A percentile compares a stretch with the other conserved stretches of the same genome.
Evolutionary conservation across 2,797 vertebrate species (phyloP).

Genomic region (Lycodopsis pacificus): DNA sequence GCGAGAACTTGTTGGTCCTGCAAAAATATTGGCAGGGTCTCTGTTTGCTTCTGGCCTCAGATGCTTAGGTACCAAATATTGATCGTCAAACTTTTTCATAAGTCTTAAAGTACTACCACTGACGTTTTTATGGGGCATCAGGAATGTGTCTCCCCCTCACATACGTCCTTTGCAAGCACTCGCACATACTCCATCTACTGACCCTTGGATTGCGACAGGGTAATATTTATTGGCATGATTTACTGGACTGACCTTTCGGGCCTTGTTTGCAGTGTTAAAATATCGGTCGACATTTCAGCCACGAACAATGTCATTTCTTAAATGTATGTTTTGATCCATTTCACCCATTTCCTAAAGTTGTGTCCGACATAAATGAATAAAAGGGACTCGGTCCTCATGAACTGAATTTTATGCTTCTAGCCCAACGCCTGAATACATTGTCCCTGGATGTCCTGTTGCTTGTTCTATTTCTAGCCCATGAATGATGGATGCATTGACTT

Average conservation of each 20-base stretch:
- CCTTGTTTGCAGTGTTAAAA: conserved; percentile 76
- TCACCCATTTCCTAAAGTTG: conserved; percentile 38
- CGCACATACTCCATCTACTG: conserved; percentile 19
- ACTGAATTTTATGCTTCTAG: conserved; percentile 25
- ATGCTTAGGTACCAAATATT: no score
- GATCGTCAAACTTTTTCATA: not conserved
- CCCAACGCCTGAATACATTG: conserved; percentile 54
- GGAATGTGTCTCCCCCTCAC: conserved; percentile 15
- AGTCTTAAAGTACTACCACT: not conserved
- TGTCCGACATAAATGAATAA: conserved; percentile 36
- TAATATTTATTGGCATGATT: conserved; percentile 76
- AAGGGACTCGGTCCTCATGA: conserved; percentile 19
- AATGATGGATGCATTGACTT: conserved; percentile 70
- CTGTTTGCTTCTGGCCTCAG: not conserved
- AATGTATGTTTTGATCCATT: conserved; percentile 55
- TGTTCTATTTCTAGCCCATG: conserved; percentile 52
- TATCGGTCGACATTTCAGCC: conserved; percentile 74
- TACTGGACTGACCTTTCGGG: conserved; percentile 72
- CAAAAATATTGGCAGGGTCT: not conserved
- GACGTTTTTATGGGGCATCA: not conserved
- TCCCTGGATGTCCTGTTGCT: conserved; percentile 52
- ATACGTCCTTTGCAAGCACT: not conserved
- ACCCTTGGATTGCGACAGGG: conserved; percentile 45
- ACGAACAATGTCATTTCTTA: conserved; percentile 55
- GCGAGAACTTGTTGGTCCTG: not conserved